Conservation (phyloP, 2,113 vertebrate species). For the Vulpes lagopus region DNA sequence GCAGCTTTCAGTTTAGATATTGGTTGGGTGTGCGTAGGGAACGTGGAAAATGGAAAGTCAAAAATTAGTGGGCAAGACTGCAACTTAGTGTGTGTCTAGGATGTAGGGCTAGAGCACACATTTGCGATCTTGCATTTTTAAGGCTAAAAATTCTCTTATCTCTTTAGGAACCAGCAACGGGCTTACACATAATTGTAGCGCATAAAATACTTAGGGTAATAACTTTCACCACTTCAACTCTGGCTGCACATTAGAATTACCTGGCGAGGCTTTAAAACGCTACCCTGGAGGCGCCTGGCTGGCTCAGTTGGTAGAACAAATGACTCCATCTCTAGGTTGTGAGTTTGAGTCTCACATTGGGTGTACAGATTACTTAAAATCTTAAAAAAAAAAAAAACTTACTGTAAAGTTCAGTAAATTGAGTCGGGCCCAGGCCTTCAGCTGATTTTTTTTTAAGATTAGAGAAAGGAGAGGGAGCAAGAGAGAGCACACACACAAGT, state of each 20-base stretch:
- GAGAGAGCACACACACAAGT: too few species aligned
- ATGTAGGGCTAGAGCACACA: background rate
- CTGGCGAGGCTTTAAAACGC: too few species aligned
- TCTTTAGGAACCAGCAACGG: background rate
- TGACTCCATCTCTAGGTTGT: too few species aligned
- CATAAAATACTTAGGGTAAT: background rate
- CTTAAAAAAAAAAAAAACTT: too few species aligned
- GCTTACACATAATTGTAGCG: background rate
- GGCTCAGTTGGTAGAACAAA: too few species aligned
- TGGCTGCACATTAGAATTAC: background rate
- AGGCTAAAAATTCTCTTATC: background rate
- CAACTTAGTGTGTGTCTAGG: background rate
- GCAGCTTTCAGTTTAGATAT: background rate
- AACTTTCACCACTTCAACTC: background rate
- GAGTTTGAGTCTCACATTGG: too few species aligned
- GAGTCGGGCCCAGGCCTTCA: background rate
- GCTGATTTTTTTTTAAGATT: too few species aligned
- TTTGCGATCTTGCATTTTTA: background rate
- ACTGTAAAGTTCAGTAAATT: background rate
- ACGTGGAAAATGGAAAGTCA: background rate
- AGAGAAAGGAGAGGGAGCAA: too few species aligned
- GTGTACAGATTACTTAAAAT: too few species aligned
- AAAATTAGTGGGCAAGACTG: background rate
- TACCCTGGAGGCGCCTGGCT: too few species aligned
- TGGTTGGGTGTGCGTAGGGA: background rate